A percentile compares a stretch with the other conserved stretches of the same genome.
Evolutionary conservation across 2,888 invertebrate species (phyloP).

Genomic region (Microplitis manilae): DNA sequence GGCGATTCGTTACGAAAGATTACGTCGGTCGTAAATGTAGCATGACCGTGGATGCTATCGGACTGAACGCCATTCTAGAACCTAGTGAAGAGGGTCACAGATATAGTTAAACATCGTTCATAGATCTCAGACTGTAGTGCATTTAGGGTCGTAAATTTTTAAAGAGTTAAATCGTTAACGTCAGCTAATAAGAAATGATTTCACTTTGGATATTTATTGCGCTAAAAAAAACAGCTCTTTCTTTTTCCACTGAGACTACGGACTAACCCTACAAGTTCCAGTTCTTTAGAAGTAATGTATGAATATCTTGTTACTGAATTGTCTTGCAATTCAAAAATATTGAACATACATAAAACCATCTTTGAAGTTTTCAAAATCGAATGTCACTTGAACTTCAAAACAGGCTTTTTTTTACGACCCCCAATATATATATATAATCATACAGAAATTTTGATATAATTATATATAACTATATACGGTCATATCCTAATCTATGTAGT

Average conservation of each 20-base stretch:
- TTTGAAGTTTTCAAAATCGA: no score
- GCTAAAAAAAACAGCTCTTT: not conserved
- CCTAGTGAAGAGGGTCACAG: not conserved
- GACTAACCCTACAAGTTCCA: not conserved
- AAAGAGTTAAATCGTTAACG: not conserved
- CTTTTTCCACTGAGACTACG: not conserved
- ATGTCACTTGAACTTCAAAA: no score
- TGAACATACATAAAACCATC: no score
- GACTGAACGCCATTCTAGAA: conserved; percentile 17
- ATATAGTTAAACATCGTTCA: conserved; percentile 27
- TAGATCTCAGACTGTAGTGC: conserved; percentile 19
- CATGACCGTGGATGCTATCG: conserved; percentile 36
- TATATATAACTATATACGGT: no score
- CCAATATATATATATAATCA: no score
- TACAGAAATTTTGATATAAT: no score
- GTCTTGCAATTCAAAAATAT: no score
- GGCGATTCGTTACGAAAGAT: conserved; percentile 42
- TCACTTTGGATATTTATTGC: not conserved
- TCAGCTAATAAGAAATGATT: conserved; percentile 4
- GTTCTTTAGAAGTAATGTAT: no score
- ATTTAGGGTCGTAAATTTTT: conserved; percentile 3
- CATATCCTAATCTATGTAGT: no score
- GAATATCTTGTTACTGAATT: no score
- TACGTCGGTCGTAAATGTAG: conserved; percentile 44
- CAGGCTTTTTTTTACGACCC: no score